Conservation (phyloP, 2,113 vertebrate genomes). For the Pseudonaja textilis region DNA sequence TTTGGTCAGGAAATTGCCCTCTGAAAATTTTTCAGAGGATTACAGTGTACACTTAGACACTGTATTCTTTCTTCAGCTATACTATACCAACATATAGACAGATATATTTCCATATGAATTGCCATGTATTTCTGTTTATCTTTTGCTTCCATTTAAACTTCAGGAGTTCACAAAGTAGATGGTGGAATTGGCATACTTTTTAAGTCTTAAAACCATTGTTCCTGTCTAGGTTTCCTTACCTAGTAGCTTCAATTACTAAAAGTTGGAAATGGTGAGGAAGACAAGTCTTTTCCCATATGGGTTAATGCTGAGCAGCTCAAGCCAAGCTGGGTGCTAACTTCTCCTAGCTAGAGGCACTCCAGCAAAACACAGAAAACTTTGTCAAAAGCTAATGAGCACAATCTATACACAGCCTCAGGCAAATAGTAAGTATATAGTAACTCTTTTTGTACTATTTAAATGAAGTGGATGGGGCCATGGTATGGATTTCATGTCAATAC, state of each 20-base stretch:
- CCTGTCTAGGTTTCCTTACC: not conserved
- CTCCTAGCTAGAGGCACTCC: not conserved
- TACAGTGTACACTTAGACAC: no score
- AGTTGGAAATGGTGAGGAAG: not conserved
- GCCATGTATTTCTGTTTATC: not conserved
- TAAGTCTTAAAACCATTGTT: not conserved
- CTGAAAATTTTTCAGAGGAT: not conserved
- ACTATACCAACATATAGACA: not conserved
- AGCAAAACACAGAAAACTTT: not conserved
- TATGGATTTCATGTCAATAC: not conserved
- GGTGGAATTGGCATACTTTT: not conserved
- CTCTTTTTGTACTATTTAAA: not conserved
- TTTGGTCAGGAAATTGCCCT: not conserved
- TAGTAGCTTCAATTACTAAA: not conserved
- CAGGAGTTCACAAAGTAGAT: not conserved
- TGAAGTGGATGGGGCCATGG: not conserved
- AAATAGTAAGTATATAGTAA: not conserved
- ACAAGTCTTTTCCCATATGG: not conserved
- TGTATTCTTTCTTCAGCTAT: not conserved
- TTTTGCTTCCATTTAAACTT: not conserved
- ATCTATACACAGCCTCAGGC: not conserved
- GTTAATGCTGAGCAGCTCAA: constrained; percentile 3
- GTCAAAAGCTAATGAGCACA: not conserved
- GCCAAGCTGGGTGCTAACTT: not conserved
- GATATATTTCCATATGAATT: not conserved